These are phyloP conservation scores for Trichomycterus rosablanca DNA, from an alignment of 2,113 vertebrate genomes.

Conservation along the genomic window DNA sequence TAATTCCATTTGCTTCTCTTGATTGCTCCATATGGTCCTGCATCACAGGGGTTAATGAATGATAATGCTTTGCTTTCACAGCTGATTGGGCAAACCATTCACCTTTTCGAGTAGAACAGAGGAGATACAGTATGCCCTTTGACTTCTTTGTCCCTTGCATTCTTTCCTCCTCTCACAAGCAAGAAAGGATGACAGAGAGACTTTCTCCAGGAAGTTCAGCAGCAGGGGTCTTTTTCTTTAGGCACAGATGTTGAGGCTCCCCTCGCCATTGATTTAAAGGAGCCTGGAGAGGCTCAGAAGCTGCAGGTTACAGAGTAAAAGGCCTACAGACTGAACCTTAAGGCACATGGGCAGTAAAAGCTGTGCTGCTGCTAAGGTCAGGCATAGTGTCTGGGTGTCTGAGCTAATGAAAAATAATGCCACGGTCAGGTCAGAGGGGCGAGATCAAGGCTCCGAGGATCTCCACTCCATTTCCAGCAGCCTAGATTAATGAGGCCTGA, in stretches of 20 bases:
- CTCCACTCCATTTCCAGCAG: constrained; percentile 59
- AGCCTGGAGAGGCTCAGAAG: constrained; percentile 43
- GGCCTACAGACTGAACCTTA: constrained; percentile 50
- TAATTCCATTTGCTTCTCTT: constrained; percentile 3
- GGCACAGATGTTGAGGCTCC: constrained; percentile 52
- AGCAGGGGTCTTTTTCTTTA: constrained; percentile 35
- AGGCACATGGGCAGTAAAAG: constrained; percentile 38
- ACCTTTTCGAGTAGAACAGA: constrained; percentile 26
- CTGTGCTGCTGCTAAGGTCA: constrained; percentile 5
- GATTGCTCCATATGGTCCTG: neutral
- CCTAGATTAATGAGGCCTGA: constrained; percentile 65
- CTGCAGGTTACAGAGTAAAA: constrained; percentile 27
- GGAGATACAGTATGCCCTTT: constrained; percentile 28
- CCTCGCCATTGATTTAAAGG: constrained; percentile 56
- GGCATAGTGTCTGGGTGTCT: constrained; percentile 54
- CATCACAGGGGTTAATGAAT: constrained; percentile 18
- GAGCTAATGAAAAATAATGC: constrained; percentile 74
- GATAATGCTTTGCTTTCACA: constrained; percentile 5
- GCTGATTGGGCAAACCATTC: constrained; percentile 1
- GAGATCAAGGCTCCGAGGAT: constrained; percentile 65
- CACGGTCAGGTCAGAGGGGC: constrained; percentile 61
- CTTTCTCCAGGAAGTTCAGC: constrained; percentile 33
- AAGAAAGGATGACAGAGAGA: constrained; percentile 32
- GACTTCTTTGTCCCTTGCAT: constrained; percentile 26
- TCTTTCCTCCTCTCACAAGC: constrained; percentile 22